phyloP scores from a whole-genome alignment of 1,140 invertebrate species.

The Monochamus saltuarius region DNA sequence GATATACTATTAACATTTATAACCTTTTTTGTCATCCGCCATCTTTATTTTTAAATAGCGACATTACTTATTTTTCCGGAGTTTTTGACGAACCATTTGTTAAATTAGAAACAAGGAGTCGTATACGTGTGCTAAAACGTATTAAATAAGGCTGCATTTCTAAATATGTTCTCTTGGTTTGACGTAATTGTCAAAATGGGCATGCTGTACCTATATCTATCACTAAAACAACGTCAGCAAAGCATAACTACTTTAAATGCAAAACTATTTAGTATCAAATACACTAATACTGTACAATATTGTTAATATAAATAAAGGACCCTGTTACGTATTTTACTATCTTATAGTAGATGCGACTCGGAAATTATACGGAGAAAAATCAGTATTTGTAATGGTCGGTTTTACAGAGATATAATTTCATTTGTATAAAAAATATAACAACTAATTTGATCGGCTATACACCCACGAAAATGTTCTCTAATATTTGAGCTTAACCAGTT shows the following conservation, averaged over 20 bases:
- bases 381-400: slow-evolving; percentile 12
- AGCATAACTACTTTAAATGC: slow-evolving; percentile 3
- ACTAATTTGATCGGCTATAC: slow-evolving; percentile 18
- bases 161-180: too few species aligned
- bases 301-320: background rate
- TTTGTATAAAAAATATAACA: slow-evolving; percentile 19
- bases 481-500: slow-evolving; percentile 8
- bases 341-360: background rate
- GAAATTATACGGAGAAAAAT: background rate
- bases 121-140: too few species aligned
- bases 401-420: slow-evolving; percentile 11
- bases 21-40: too few species aligned
- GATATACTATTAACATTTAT: too few species aligned
- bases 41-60: too few species aligned
- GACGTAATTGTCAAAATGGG: too few species aligned
- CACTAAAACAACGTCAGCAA: too few species aligned
- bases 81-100: too few species aligned
- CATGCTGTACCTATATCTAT: too few species aligned
- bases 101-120: too few species aligned
- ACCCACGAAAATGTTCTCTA: slow-evolving; percentile 4
- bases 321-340: background rate
- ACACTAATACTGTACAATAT: background rate
- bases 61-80: too few species aligned
- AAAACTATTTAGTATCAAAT: background rate
- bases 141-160: too few species aligned